These are phyloP conservation scores for Sciurus niger DNA, from an alignment of 2,113 vertebrate genomes.

Conservation along the genomic window DNA sequence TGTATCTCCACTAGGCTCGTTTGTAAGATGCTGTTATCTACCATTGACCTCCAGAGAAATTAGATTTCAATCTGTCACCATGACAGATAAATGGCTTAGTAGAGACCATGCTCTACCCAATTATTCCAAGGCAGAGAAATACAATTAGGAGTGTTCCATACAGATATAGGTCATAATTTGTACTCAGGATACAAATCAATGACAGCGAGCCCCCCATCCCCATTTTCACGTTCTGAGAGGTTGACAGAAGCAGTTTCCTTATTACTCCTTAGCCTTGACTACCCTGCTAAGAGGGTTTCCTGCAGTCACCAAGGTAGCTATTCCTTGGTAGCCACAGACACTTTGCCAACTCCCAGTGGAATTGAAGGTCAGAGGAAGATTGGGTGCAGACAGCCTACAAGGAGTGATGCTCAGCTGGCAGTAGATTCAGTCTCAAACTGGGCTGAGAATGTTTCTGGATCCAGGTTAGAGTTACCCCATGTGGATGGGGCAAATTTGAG, in stretches of 20 bases:
- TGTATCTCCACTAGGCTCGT: no score
- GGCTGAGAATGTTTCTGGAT: not conserved
- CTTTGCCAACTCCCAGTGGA: not conserved
- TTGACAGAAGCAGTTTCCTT: not conserved
- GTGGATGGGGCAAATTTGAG: not conserved
- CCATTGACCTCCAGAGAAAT: no score
- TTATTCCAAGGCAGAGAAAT: no score
- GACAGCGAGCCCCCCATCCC: no score
- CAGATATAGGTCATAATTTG: no score
- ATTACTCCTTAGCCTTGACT: not conserved
- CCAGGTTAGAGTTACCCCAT: not conserved
- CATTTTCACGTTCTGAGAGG: not conserved
- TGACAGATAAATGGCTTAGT: no score
- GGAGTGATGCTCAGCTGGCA: not conserved
- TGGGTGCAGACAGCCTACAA: not conserved
- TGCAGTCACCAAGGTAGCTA: not conserved
- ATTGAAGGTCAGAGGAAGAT: not conserved
- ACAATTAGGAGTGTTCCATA: no score
- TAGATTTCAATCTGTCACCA: no score
- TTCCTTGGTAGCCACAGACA: not conserved
- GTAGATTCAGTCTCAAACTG: not conserved
- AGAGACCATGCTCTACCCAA: no score
- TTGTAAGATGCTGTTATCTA: no score
- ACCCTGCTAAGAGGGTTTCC: not conserved
- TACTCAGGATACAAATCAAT: no score